Evolutionary conservation across 2,888 invertebrate genomes (phyloP).

Genomic region (Emmelina monodactyla): DNA sequence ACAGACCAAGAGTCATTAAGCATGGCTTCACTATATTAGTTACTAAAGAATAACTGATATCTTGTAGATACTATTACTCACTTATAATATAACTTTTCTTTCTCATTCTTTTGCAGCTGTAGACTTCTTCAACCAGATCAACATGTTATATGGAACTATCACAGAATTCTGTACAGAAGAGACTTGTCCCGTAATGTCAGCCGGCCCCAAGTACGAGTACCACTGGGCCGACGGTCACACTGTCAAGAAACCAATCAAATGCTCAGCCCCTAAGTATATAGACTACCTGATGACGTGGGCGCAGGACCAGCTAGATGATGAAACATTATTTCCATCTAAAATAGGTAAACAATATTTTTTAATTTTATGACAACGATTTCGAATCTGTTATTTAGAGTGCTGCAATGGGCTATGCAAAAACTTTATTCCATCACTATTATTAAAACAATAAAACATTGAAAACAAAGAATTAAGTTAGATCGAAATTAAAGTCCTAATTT

Average conservation of each 20-base stretch:
- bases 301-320: slow-evolving; percentile 98
- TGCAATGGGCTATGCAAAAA: no score
- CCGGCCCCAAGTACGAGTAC: slow-evolving; percentile 99
- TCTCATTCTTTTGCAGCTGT: slow-evolving; percentile 75
- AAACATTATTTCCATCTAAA: slow-evolving; percentile 97
- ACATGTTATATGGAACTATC: slow-evolving; percentile 99
- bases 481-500: no score
- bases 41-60: no score
- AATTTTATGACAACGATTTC: no score
- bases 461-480: no score
- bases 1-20: no score
- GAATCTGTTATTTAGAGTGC: no score
- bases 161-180: slow-evolving; percentile 99
- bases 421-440: no score
- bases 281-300: slow-evolving; percentile 99
- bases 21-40: no score
- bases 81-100: no score
- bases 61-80: no score
- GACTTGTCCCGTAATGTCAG: slow-evolving; percentile 97
- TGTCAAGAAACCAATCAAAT: slow-evolving; percentile 98
- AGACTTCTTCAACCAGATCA: slow-evolving; percentile 99
- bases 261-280: slow-evolving; percentile 98
- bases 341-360: slow-evolving; percentile 68
- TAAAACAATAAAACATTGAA: no score
- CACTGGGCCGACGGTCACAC: slow-evolving; percentile 99